phyloP scores from a whole-genome alignment of 2,888 invertebrate species.

The Xanthorhoe designata region DNA sequence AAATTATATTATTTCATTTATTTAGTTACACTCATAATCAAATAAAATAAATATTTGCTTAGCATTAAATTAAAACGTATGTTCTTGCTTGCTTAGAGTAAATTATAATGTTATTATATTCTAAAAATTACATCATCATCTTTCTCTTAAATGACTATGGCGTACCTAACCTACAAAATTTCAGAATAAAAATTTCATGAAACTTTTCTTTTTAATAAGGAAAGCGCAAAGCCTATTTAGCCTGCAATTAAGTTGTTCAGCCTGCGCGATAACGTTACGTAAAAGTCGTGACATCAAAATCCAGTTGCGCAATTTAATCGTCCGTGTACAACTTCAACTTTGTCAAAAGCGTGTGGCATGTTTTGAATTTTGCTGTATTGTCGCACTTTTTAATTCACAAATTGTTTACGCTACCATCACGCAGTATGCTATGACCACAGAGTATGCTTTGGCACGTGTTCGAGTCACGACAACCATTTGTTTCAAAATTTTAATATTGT shows the following conservation, averaged over 20 bases:
- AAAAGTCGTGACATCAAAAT: background rate
- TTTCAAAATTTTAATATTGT: background rate
- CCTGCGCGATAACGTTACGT: background rate
- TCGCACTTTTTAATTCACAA: conserved; percentile 37
- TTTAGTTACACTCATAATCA: too few relatives aligned
- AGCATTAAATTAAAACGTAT: too few relatives aligned
- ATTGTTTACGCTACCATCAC: conserved; percentile 20
- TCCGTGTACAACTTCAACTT: conserved; percentile 1
- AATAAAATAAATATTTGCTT: too few relatives aligned
- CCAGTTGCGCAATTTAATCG: background rate
- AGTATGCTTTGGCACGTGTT: background rate
- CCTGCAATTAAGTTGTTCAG: background rate
- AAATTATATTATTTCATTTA: too few relatives aligned
- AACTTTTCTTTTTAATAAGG: too few relatives aligned
- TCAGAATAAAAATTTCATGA: too few relatives aligned
- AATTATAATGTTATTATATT: too few relatives aligned
- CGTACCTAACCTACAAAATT: too few relatives aligned
- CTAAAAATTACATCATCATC: too few relatives aligned
- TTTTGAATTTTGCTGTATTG: conserved; percentile 36
- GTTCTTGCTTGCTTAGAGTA: too few relatives aligned
- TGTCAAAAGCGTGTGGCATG: conserved; percentile 11
- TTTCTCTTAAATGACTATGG: too few relatives aligned
- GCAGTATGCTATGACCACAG: background rate
- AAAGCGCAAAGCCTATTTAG: too few relatives aligned
- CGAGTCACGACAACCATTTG: background rate